A percentile compares a stretch with the other conserved stretches of the same genome.
Conservation (phyloP, 2,888 invertebrate genomes). For the Electrophaes corylata region DNA sequence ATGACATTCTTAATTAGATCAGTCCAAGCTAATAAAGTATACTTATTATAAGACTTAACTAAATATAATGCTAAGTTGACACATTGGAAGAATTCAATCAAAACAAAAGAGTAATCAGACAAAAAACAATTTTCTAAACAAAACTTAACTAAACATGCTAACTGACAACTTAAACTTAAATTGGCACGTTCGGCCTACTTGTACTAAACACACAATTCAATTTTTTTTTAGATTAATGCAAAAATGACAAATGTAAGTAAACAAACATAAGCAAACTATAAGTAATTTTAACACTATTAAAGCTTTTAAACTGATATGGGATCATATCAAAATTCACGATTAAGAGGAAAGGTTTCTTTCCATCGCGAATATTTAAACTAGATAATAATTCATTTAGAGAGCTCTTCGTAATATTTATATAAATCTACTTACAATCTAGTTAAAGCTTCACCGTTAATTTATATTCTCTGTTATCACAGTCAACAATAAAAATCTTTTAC, state of each 20-base stretch:
- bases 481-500: conserved; percentile 55
- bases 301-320: conserved; percentile 36
- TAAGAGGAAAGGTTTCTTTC: conserved; percentile 13
- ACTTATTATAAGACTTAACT: conserved; percentile 36
- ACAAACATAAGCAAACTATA: conserved; percentile 26
- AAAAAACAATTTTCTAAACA: conserved; percentile 31
- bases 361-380: conserved; percentile 22
- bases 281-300: conserved; percentile 35
- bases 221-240: conserved; percentile 31
- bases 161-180: conserved; percentile 46
- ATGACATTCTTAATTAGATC: conserved; percentile 72
- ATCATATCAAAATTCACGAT: conserved; percentile 26
- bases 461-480: conserved; percentile 71
- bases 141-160: conserved; percentile 40
- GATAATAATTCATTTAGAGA: conserved; percentile 40
- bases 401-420: conserved; percentile 32
- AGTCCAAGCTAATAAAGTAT: conserved; percentile 57
- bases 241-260: conserved; percentile 25
- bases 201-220: conserved; percentile 40
- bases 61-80: conserved; percentile 48
- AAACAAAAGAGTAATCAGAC: conserved; percentile 37
- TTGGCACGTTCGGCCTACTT: conserved; percentile 80
- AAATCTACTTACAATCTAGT: conserved; percentile 53
- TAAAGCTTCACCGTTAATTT: conserved; percentile 68
- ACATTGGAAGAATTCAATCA: conserved; percentile 66